Evolutionary conservation across 1,140 invertebrate genomes (phyloP).

Genomic region (Bombus difficillimus): DNA sequence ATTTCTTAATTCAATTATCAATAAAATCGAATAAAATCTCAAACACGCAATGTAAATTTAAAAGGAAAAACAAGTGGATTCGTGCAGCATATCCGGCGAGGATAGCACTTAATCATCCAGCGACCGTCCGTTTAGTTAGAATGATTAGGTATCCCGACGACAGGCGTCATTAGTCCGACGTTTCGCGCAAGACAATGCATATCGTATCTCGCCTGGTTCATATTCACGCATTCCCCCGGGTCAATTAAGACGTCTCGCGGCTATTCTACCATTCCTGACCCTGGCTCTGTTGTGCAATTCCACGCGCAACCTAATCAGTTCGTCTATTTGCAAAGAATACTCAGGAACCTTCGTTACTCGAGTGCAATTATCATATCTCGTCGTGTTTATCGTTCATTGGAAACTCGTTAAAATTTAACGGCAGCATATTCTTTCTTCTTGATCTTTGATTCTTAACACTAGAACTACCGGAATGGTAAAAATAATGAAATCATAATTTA

Average conservation of each 20-base stretch:
- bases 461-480: not conserved
- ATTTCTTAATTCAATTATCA: not conserved
- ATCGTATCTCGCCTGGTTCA: conserved; percentile 56
- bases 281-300: conserved; percentile 65
- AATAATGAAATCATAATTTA: not conserved
- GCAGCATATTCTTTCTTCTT: not conserved
- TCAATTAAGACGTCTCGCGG: conserved; percentile 73
- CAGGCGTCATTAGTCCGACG: conserved; percentile 47
- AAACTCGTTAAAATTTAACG: not conserved
- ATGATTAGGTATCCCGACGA: conserved; percentile 44
- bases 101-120: not conserved
- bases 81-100: not conserved
- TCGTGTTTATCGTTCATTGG: not conserved
- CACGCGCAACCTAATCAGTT: not conserved
- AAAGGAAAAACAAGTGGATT: not conserved
- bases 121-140: not conserved
- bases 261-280: conserved; percentile 67
- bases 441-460: not conserved
- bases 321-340: conserved; percentile 34
- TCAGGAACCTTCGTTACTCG: not conserved
- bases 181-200: conserved; percentile 47
- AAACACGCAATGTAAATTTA: not conserved
- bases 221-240: conserved; percentile 68
- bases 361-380: conserved; percentile 21
- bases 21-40: not conserved